These are phyloP conservation scores for Emydoidea blandingii DNA, from an alignment of 2,797 vertebrate species.

Conservation along the genomic window DNA sequence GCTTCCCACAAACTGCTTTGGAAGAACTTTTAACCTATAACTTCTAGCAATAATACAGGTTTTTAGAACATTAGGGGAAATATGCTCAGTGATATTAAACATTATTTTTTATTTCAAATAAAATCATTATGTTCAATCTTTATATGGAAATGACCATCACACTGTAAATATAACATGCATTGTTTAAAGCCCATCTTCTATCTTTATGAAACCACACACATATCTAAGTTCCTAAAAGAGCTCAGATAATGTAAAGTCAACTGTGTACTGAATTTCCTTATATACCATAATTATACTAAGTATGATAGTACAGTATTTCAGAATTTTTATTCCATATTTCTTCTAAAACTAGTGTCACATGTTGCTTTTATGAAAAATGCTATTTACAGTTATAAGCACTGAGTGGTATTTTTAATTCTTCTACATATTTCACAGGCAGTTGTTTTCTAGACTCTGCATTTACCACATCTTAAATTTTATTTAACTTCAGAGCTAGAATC, in stretches of 20 bases:
- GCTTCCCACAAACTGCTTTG: constrained; percentile 83
- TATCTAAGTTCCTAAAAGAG: constrained; percentile 66
- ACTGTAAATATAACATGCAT: constrained; percentile 29
- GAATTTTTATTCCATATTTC: constrained; percentile 74
- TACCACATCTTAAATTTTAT: constrained; percentile 76
- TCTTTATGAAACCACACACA: constrained; percentile 51
- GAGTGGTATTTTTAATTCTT: constrained; percentile 74
- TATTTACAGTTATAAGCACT: constrained; percentile 73
- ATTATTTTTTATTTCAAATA: constrained; percentile 61
- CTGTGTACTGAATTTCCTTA: constrained; percentile 68
- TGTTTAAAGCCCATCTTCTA: constrained; percentile 57
- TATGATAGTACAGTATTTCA: constrained; percentile 72
- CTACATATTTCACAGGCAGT: constrained; percentile 69
- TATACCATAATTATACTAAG: constrained; percentile 71
- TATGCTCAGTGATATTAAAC: constrained; percentile 68
- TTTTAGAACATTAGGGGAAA: constrained; percentile 72
- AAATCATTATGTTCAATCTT: constrained; percentile 50
- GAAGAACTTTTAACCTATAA: constrained; percentile 84
- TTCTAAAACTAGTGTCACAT: constrained; percentile 66
- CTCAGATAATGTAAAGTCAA: constrained; percentile 72
- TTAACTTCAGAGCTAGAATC: constrained; percentile 74
- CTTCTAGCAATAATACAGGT: constrained; percentile 75
- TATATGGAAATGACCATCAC: constrained; percentile 43
- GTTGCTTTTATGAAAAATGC: constrained; percentile 67
- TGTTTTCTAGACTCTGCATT: constrained; percentile 73